Evolutionary conservation across 1,140 invertebrate species (phyloP).

Genomic region (Zaprionus vittiger): DNA sequence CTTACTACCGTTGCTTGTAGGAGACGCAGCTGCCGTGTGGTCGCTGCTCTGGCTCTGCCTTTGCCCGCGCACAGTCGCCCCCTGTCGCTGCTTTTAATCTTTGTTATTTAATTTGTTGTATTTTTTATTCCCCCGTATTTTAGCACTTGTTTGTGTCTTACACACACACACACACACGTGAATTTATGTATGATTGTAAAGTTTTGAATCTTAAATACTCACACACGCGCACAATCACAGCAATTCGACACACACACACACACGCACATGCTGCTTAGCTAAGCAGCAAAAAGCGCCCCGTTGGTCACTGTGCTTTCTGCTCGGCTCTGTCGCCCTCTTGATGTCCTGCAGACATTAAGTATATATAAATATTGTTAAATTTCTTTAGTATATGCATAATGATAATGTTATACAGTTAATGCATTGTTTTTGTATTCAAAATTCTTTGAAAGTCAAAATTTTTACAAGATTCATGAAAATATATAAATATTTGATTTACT

Average conservation of each 20-base stretch:
- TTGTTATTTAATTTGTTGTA: constrained; percentile 1
- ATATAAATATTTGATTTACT: too few relatives aligned
- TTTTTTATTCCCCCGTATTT: constrained; percentile 12
- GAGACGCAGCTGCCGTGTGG: background rate
- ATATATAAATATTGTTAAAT: background rate
- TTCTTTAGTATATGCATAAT: background rate
- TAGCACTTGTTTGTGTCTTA: constrained; percentile 32
- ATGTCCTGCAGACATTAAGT: constrained; percentile 10
- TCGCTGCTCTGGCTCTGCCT: background rate
- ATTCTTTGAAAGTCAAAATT: too few relatives aligned
- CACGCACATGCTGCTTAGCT: background rate
- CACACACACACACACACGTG: background rate
- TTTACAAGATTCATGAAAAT: too few relatives aligned
- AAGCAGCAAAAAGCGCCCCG: constrained; percentile 30
- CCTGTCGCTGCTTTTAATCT: constrained; percentile 16
- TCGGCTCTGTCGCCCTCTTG: background rate
- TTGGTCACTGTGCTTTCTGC: constrained; percentile 16
- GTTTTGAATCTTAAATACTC: constrained; percentile 14
- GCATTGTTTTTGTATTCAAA: too few relatives aligned
- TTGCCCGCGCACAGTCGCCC: background rate
- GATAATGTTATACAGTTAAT: too few relatives aligned
- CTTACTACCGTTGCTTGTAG: constrained; percentile 22
- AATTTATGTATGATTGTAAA: constrained; percentile 15
- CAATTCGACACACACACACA: constrained; percentile 8
- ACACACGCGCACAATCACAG: constrained; percentile 17